These are phyloP conservation scores for Wasmannia auropunctata DNA, from an alignment of 1,140 invertebrate species.

Conservation along the genomic window DNA sequence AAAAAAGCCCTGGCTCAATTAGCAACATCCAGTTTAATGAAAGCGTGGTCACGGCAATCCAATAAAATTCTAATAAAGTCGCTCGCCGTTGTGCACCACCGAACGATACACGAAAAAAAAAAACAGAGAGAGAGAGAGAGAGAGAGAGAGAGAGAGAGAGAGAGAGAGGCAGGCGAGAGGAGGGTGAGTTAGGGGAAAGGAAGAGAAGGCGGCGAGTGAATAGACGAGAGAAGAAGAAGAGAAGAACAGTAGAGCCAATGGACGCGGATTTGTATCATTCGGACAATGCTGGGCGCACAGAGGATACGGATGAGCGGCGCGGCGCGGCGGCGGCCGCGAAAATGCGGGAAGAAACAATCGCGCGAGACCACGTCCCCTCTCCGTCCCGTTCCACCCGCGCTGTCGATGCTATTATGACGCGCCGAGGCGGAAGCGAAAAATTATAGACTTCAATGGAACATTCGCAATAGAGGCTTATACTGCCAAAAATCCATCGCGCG, in stretches of 20 bases:
- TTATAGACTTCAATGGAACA: conserved; percentile 61
- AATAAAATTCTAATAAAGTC: conserved; percentile 78
- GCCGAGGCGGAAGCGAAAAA: conserved; percentile 52
- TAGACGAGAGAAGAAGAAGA: neutral
- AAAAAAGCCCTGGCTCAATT: conserved; percentile 75
- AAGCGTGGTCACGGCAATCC: conserved; percentile 72
- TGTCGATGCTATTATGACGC: neutral
- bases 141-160: neutral
- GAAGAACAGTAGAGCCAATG: conserved; percentile 67
- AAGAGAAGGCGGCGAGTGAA: neutral
- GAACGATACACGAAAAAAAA: conserved; percentile 15
- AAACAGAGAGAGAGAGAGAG: neutral
- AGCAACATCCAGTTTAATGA: conserved; percentile 75
- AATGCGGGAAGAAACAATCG: conserved; percentile 52
- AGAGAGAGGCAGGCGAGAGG: neutral
- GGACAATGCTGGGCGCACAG: too few species aligned
- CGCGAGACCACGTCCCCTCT: neutral
- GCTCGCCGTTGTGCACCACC: conserved; percentile 36
- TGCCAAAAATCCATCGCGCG: conserved; percentile 24
- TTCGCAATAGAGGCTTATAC: conserved; percentile 47
- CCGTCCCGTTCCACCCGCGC: neutral
- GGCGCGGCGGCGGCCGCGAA: too few species aligned
- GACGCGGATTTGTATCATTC: conserved; percentile 67
- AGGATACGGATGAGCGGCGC: too few species aligned
- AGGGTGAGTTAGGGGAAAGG: too few species aligned